Conservation (phyloP, 2,888 invertebrate species). For the Hemithea aestivaria region DNA sequence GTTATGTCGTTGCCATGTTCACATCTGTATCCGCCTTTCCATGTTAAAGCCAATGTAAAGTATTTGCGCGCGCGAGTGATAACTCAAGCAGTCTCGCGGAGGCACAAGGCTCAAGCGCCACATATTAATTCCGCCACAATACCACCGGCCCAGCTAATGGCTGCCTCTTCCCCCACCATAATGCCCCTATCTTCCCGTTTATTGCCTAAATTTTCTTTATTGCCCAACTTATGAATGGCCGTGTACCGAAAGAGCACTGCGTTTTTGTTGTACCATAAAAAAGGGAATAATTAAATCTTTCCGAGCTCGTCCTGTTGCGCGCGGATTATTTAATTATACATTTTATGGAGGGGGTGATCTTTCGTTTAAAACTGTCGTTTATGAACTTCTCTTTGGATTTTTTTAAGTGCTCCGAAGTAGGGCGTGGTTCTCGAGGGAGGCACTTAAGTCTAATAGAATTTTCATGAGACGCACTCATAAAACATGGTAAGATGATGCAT, state of each 20-base stretch:
- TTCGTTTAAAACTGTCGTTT: slow-evolving; percentile 30
- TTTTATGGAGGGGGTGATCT: slow-evolving; percentile 28
- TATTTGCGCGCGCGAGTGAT: too few relatives aligned
- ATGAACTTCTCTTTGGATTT: slow-evolving; percentile 22
- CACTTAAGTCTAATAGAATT: slow-evolving; percentile 20
- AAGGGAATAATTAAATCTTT: slow-evolving; percentile 43
- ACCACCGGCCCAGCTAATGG: slow-evolving; percentile 46
- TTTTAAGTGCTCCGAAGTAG: slow-evolving; percentile 19
- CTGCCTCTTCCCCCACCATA: slow-evolving; percentile 31
- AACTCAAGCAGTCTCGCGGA: slow-evolving; percentile 19
- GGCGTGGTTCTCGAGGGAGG: slow-evolving; percentile 17
- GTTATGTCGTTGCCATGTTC: too few relatives aligned
- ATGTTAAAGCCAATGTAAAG: too few relatives aligned
- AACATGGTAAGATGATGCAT: slow-evolving; percentile 16
- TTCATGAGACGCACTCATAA: slow-evolving; percentile 19
- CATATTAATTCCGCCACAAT: slow-evolving; percentile 50
- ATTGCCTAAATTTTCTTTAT: slow-evolving; percentile 55
- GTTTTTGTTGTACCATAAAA: slow-evolving; percentile 34
- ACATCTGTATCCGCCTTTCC: too few relatives aligned
- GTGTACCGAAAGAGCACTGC: slow-evolving; percentile 21
- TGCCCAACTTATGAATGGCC: slow-evolving; percentile 49
- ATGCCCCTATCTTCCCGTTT: slow-evolving; percentile 43
- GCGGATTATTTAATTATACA: slow-evolving; percentile 35
- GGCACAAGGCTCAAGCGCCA: slow-evolving; percentile 21
- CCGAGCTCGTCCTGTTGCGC: slow-evolving; percentile 30